phyloP scores from a whole-genome alignment of 37 sponge, comb jelly and placozoan genomes.

The Tethya wilhelma region DNA sequence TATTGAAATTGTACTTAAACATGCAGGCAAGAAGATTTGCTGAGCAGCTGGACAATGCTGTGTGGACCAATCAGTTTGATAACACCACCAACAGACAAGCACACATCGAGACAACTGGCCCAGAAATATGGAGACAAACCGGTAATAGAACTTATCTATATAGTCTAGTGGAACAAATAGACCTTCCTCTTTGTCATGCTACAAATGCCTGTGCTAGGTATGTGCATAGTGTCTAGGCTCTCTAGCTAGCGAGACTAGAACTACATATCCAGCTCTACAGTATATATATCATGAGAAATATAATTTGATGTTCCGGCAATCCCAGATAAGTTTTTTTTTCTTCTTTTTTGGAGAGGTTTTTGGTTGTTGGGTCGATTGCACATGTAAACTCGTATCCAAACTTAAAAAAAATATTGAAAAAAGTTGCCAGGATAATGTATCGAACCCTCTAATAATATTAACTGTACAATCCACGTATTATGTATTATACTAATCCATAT shows the following conservation, averaged over 20 bases:
- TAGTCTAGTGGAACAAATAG: not conserved
- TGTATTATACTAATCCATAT: not conserved
- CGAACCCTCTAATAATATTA: not conserved
- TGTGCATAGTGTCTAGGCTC: not conserved
- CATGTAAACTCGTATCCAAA: too few species aligned
- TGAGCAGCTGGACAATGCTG: slow-evolving; percentile 73
- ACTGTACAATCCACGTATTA: not conserved
- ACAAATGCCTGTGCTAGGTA: not conserved
- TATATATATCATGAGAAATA: not conserved
- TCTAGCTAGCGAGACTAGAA: too few species aligned
- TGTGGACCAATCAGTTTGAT: slow-evolving; percentile 96
- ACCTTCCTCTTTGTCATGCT: not conserved
- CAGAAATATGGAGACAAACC: slow-evolving; percentile 88
- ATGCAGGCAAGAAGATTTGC: slow-evolving; percentile 75
- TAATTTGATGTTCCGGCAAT: not conserved
- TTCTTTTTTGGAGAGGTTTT: too few species aligned
- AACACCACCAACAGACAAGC: slow-evolving; percentile 83
- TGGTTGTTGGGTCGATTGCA: too few species aligned
- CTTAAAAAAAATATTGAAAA: too few species aligned
- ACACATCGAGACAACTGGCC: slow-evolving; percentile 87
- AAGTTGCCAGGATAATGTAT: too few species aligned
- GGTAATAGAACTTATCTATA: slow-evolving; percentile 8
- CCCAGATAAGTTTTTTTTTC: too few species aligned
- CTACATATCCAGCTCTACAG: too few species aligned
- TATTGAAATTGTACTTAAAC: not conserved